These are phyloP conservation scores for Eupristina koningsbergeri DNA, from an alignment of 1,140 invertebrate genomes.

Conservation along the genomic window DNA sequence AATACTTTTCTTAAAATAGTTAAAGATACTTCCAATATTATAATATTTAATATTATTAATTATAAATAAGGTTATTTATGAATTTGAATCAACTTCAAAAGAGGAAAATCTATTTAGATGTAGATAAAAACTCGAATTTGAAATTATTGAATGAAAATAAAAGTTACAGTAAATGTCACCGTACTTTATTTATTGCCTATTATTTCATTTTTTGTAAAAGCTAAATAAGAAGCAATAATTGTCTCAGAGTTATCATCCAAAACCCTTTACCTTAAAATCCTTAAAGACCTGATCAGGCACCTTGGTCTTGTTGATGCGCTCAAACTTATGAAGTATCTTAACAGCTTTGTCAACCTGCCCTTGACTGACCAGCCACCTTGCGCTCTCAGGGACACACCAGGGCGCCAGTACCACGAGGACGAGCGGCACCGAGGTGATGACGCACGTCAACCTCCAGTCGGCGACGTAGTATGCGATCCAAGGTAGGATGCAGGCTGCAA, in stretches of 20 bases:
- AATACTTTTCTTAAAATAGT: too few relatives aligned
- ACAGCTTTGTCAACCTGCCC: conserved; percentile 85
- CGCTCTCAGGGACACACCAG: conserved; percentile 86
- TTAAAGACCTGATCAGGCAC: conserved; percentile 82
- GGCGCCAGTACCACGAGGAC: conserved; percentile 80
- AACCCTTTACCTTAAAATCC: conserved; percentile 78
- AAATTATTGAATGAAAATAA: not conserved
- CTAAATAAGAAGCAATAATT: too few relatives aligned
- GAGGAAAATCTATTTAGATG: not conserved
- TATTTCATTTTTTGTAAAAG: too few relatives aligned
- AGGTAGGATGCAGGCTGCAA: conserved; percentile 83
- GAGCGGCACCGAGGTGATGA: conserved; percentile 84
- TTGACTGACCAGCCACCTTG: conserved; percentile 88
- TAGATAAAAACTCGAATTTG: not conserved
- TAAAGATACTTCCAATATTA: too few relatives aligned
- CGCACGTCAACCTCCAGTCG: conserved; percentile 83
- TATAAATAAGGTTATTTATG: not conserved
- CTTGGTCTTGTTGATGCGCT: conserved; percentile 83
- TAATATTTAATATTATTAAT: not conserved
- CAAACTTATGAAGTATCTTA: conserved; percentile 84
- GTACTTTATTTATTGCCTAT: too few relatives aligned
- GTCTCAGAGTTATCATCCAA: too few relatives aligned
- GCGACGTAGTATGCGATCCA: conserved; percentile 86
- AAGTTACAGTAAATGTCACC: too few relatives aligned
- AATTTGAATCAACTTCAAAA: not conserved